These are phyloP conservation scores for Lepisosteus oculatus DNA, from an alignment of 2,113 vertebrate species.

Conservation along the genomic window DNA sequence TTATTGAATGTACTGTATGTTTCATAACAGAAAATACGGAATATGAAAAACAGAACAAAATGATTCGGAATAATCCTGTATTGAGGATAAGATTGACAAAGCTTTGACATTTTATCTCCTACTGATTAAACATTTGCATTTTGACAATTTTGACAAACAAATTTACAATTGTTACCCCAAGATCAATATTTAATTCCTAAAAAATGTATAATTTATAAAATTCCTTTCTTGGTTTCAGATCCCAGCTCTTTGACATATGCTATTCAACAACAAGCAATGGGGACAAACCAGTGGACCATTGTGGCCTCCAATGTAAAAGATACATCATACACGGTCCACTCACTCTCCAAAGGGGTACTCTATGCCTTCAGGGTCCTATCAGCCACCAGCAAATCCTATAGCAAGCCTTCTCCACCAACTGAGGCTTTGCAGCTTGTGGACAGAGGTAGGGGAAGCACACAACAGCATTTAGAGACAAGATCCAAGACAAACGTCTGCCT, in stretches of 20 bases:
- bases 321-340: conserved; percentile 69
- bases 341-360: conserved; percentile 80
- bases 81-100: no score
- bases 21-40: no score
- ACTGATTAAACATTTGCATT: no score
- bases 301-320: conserved; percentile 76
- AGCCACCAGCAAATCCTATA: conserved; percentile 84
- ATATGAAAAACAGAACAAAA: no score
- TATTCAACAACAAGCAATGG: conserved; percentile 90
- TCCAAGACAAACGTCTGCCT: neutral
- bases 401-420: conserved; percentile 82
- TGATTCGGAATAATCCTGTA: no score
- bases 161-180: no score
- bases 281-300: conserved; percentile 87
- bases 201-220: neutral
- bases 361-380: conserved; percentile 90
- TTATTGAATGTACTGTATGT: no score
- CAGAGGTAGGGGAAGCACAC: conserved; percentile 57
- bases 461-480: neutral
- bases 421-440: conserved; percentile 82
- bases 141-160: no score
- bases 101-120: no score
- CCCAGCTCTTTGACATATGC: conserved; percentile 81
- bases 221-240: conserved; percentile 61
- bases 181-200: neutral